These are phyloP conservation scores for Nilaparvata lugens DNA, from an alignment of 1,140 invertebrate species.

Conservation along the genomic window DNA sequence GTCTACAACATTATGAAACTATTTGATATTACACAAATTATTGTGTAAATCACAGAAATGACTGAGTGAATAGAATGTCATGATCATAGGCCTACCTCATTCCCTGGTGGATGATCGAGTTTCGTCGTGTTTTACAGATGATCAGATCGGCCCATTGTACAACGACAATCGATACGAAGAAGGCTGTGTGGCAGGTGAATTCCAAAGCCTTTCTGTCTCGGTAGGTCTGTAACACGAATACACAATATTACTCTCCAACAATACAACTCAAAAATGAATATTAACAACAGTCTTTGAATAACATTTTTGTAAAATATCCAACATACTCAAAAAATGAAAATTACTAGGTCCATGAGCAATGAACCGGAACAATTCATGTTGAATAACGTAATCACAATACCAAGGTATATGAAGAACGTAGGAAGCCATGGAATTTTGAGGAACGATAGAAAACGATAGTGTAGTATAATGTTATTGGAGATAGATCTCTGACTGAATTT, in stretches of 20 bases:
- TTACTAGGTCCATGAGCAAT: background rate
- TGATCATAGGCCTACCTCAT: slow-evolving; percentile 58
- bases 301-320: background rate
- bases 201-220: slow-evolving; percentile 89
- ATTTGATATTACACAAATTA: too few relatives aligned
- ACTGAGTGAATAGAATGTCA: too few relatives aligned
- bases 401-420: too few relatives aligned
- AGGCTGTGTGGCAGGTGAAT: slow-evolving; percentile 96
- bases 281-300: background rate
- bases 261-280: background rate
- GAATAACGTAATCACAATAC: too few relatives aligned
- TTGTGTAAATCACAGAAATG: too few relatives aligned
- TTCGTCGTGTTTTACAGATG: slow-evolving; percentile 94
- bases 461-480: too few relatives aligned
- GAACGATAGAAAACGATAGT: too few relatives aligned
- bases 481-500: too few relatives aligned
- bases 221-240: slow-evolving; percentile 65
- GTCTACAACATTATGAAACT: too few relatives aligned
- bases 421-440: too few relatives aligned
- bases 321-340: background rate
- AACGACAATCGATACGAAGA: slow-evolving; percentile 96
- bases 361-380: too few relatives aligned
- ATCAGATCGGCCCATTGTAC: slow-evolving; percentile 99
- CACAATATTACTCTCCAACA: slow-evolving; percentile 6
- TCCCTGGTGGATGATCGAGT: slow-evolving; percentile 94